A percentile compares a stretch with the other conserved stretches of the same genome.
Evolutionary conservation across 1,140 invertebrate species (phyloP).

Genomic region (Saxidomus purpurata): DNA sequence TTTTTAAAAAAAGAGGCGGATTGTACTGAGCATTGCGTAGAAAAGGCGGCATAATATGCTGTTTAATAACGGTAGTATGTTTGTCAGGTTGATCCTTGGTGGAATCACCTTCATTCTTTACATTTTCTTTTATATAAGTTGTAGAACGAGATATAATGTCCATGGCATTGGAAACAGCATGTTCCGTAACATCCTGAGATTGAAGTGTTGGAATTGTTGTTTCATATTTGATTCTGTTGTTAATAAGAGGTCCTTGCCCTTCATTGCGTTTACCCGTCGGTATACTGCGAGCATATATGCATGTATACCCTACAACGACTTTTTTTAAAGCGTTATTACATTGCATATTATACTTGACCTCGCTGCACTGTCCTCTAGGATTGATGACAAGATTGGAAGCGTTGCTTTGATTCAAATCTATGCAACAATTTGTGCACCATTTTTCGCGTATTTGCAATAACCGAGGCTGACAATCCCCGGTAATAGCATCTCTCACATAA

Average conservation of each 20-base stretch:
- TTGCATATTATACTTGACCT: neutral
- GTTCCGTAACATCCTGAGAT: neutral
- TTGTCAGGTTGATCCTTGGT: neutral
- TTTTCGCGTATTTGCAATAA: neutral
- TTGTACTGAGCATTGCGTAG: neutral
- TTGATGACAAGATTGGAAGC: neutral
- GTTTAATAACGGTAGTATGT: neutral
- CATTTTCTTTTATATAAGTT: neutral
- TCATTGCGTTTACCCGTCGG: neutral
- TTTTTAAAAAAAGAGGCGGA: neutral
- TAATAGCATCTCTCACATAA: neutral
- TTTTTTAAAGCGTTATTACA: neutral
- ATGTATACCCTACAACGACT: neutral
- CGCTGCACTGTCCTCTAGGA: neutral
- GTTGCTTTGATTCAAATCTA: constrained; percentile 9
- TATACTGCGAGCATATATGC: neutral
- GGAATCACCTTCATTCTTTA: neutral
- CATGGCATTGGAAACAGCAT: neutral
- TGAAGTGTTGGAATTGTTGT: neutral
- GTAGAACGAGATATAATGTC: too few relatives aligned
- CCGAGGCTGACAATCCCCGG: neutral
- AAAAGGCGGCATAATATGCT: neutral
- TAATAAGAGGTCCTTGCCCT: neutral
- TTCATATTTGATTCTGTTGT: neutral
- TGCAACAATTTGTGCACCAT: neutral